These are phyloP conservation scores for Nyctibius grandis DNA, from an alignment of 2,797 vertebrate species.

Conservation along the genomic window DNA sequence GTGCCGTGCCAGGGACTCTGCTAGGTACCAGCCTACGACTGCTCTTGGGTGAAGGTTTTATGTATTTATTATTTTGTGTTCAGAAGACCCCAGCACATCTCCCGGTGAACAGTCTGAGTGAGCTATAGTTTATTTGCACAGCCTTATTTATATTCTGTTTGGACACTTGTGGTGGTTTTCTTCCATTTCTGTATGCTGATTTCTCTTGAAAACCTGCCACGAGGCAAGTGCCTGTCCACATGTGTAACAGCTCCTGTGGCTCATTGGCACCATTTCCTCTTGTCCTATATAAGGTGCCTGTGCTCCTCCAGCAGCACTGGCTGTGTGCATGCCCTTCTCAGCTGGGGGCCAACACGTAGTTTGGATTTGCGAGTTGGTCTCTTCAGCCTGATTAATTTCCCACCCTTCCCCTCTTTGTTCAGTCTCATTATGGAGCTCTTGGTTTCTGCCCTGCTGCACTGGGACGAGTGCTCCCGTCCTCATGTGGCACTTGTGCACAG, in stretches of 20 bases:
- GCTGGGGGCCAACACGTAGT: rapidly evolving
- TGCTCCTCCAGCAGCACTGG: rapidly evolving
- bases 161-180: background rate
- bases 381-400: background rate
- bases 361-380: background rate
- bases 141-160: background rate
- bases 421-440: background rate
- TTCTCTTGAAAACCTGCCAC: background rate
- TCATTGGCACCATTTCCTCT: background rate
- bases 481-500: background rate
- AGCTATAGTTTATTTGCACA: background rate
- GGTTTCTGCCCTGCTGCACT: background rate
- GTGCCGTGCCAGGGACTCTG: rapidly evolving
- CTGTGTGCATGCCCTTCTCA: background rate
- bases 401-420: rapidly evolving
- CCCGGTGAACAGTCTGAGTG: background rate
- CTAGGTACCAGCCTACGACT: background rate
- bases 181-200: background rate
- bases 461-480: background rate
- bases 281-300: background rate
- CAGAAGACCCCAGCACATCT: background rate
- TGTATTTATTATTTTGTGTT: no score
- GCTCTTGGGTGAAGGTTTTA: rapidly evolving
- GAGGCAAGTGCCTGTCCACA: background rate
- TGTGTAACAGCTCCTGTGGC: rapidly evolving